phyloP scores from a whole-genome alignment of 23 tunicate species.

The Halocynthia roretzi region DNA sequence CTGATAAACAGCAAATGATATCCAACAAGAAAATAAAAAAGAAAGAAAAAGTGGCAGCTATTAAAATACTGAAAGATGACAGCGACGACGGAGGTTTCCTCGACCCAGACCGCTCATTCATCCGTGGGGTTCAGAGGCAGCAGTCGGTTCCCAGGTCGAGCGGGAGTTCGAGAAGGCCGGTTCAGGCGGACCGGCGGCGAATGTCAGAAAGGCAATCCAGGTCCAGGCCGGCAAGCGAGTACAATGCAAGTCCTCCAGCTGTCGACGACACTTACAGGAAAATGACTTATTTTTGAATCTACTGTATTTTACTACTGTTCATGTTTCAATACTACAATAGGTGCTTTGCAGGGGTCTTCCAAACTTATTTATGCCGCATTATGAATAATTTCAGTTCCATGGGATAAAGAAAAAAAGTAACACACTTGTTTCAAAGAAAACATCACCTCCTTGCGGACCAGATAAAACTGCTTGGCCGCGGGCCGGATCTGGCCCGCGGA shows the following conservation, averaged over 20 bases:
- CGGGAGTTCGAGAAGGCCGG: constrained; percentile 6
- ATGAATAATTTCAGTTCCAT: no score
- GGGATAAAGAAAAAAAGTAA: no score
- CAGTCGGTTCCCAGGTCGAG: constrained; percentile 22
- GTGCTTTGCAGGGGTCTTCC: no score
- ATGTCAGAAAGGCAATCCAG: constrained; percentile 10
- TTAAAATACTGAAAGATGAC: neutral
- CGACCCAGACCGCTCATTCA: constrained; percentile 4
- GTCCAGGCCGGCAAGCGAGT: constrained; percentile 12
- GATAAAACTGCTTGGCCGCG: no score
- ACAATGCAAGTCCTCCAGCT: neutral
- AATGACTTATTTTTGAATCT: constrained; percentile 14
- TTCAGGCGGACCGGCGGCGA: constrained; percentile 3
- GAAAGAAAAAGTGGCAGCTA: neutral
- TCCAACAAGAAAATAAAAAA: neutral
- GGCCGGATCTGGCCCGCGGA: no score
- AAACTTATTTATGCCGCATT: no score
- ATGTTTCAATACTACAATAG: no score
- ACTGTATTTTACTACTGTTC: no score
- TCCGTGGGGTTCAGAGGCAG: constrained; percentile 15
- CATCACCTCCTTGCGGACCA: no score
- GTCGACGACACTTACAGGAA: constrained; percentile 6
- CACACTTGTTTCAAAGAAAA: no score
- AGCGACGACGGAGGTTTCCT: neutral
- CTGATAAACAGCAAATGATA: neutral